A percentile compares a stretch with the other conserved stretches of the same genome.
Evolutionary conservation across 1,140 invertebrate genomes (phyloP).

Genomic region (Anoplophora glabripennis): DNA sequence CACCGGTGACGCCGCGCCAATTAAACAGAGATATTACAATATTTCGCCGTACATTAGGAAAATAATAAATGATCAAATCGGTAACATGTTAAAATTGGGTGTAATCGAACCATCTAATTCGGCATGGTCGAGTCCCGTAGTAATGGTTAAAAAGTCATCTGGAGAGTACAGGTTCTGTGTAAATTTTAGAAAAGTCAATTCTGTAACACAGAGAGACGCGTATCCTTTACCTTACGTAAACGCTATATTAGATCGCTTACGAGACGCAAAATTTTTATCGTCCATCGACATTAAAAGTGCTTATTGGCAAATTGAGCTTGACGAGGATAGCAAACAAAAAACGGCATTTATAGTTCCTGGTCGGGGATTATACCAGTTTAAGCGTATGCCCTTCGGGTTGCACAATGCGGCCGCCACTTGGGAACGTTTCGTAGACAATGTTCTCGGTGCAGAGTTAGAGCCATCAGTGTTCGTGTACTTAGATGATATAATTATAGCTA

Average conservation of each 20-base stretch:
- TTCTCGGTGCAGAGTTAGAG: slow-evolving; percentile 6
- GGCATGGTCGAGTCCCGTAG: no score
- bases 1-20: background rate
- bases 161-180: no score
- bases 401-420: slow-evolving; percentile 45
- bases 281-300: background rate
- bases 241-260: slow-evolving; percentile 37
- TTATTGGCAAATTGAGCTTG: slow-evolving; percentile 4
- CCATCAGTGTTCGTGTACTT: slow-evolving; percentile 18
- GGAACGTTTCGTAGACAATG: slow-evolving; percentile 41
- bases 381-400: slow-evolving; percentile 38
- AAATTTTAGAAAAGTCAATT: no score
- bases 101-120: slow-evolving; percentile 26
- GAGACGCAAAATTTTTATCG: slow-evolving; percentile 11
- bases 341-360: slow-evolving; percentile 37
- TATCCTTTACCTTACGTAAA: slow-evolving; percentile 36
- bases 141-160: no score
- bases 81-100: background rate
- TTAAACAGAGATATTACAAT: background rate
- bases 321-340: background rate
- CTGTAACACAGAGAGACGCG: no score
- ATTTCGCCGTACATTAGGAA: background rate
- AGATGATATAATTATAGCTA: slow-evolving; percentile 20
- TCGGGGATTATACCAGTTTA: slow-evolving; percentile 41
- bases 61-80: background rate